phyloP scores from a whole-genome alignment of 1,140 invertebrate genomes.

The Micrasema longulum region DNA sequence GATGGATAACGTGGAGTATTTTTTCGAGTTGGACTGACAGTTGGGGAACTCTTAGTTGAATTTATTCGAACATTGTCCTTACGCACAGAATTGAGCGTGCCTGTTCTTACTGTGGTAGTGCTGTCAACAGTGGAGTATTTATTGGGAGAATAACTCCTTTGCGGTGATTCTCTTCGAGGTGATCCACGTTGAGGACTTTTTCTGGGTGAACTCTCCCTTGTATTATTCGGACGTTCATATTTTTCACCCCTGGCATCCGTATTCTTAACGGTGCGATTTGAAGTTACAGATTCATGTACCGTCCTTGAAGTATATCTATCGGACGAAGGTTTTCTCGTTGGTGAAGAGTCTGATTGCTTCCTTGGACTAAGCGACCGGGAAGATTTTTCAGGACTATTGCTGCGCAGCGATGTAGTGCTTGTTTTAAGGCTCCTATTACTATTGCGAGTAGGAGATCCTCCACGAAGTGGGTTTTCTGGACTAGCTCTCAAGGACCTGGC shows the following conservation, averaged over 20 bases:
- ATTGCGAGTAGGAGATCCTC: slow-evolving; percentile 63
- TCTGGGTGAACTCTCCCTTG: slow-evolving; percentile 36
- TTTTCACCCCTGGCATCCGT: slow-evolving; percentile 1
- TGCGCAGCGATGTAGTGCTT: slow-evolving; percentile 66
- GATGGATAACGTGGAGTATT: slow-evolving; percentile 16
- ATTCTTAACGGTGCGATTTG: not conserved
- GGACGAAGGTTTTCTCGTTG: slow-evolving; percentile 46
- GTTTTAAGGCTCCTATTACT: slow-evolving; percentile 60
- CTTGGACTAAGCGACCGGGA: slow-evolving; percentile 51
- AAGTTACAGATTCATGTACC: not conserved
- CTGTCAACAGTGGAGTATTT: slow-evolving; percentile 15
- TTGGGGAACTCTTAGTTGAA: not conserved
- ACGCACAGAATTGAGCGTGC: not conserved
- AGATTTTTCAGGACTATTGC: slow-evolving; percentile 70
- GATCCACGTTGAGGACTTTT: slow-evolving; percentile 34
- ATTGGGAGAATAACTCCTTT: slow-evolving; percentile 34
- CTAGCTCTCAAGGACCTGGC: slow-evolving; percentile 75
- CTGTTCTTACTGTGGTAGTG: not conserved
- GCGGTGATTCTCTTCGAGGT: not conserved
- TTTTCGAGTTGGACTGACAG: slow-evolving; percentile 12
- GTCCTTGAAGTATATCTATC: slow-evolving; percentile 34
- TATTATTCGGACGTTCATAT: slow-evolving; percentile 13
- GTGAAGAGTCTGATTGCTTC: slow-evolving; percentile 39
- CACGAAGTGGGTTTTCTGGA: slow-evolving; percentile 68
- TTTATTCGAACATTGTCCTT: not conserved